Conservation (phyloP, 2,888 invertebrate genomes). For the Melolontha melolontha region DNA sequence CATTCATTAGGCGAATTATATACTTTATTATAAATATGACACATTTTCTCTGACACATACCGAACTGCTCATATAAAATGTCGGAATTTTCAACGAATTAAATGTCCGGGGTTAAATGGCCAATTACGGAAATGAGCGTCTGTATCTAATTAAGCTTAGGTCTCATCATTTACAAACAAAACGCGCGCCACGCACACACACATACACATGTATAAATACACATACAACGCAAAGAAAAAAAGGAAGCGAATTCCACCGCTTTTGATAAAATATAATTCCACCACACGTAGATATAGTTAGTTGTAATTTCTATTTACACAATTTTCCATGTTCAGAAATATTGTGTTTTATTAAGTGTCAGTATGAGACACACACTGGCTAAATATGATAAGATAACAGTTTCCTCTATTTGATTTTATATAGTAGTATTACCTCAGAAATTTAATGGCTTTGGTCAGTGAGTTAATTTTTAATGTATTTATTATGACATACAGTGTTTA, state of each 20-base stretch:
- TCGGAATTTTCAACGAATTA: slow-evolving; percentile 35
- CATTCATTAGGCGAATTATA: slow-evolving; percentile 15
- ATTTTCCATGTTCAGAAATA: slow-evolving; percentile 34
- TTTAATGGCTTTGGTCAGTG: slow-evolving; percentile 21
- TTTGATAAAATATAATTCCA: slow-evolving; percentile 32
- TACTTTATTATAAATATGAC: slow-evolving; percentile 22
- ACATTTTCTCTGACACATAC: slow-evolving; percentile 10
- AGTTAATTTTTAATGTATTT: slow-evolving; percentile 12
- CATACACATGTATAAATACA: background rate
- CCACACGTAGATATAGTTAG: slow-evolving; percentile 22
- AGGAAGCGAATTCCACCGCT: slow-evolving; percentile 35
- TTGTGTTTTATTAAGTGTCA: slow-evolving; percentile 34
- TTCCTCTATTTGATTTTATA: slow-evolving; percentile 40
- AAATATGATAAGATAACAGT: slow-evolving; percentile 42
- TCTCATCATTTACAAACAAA: background rate
- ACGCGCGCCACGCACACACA: background rate
- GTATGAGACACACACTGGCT: slow-evolving; percentile 27
- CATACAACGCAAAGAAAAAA: slow-evolving; percentile 1
- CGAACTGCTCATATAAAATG: slow-evolving; percentile 8
- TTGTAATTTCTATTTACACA: slow-evolving; percentile 30
- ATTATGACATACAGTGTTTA: slow-evolving; percentile 14
- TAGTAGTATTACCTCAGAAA: slow-evolving; percentile 32
- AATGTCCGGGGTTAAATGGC: slow-evolving; percentile 27
- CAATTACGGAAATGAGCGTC: slow-evolving; percentile 24
- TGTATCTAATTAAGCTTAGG: slow-evolving; percentile 12